phyloP scores from a whole-genome alignment of 2,888 invertebrate species.

The Lissocephala sabroskyi region DNA sequence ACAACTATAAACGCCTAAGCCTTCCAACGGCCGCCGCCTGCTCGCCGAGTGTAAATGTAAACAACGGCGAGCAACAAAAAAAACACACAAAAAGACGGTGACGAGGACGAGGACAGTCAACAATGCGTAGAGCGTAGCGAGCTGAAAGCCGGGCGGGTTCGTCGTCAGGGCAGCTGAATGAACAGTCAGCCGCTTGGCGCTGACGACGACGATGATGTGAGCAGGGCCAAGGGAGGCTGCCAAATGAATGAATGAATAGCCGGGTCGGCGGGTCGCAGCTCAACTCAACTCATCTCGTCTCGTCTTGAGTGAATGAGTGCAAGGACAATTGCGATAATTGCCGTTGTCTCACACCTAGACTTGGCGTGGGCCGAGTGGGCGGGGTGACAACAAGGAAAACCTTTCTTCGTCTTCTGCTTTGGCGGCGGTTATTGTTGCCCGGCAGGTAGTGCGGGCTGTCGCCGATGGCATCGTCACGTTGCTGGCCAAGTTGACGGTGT shows the following conservation, averaged over 20 bases:
- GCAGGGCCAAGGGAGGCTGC: neutral
- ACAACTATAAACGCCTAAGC: neutral
- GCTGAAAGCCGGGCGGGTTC: conserved; percentile 33
- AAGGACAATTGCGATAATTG: conserved; percentile 62
- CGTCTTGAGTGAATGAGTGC: conserved; percentile 33
- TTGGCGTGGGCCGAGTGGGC: neutral
- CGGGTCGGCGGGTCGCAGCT: conserved; percentile 27
- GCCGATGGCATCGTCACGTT: conserved; percentile 9
- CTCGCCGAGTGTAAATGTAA: conserved; percentile 64
- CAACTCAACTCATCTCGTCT: too few relatives aligned
- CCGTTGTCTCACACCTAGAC: conserved; percentile 60
- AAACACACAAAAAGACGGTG: conserved; percentile 16
- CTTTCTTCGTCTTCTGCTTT: too few relatives aligned
- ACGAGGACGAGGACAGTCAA: conserved; percentile 7
- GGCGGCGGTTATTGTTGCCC: conserved; percentile 34
- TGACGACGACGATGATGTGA: neutral
- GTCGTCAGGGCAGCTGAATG: conserved; percentile 7
- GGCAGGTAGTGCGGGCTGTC: conserved; percentile 8
- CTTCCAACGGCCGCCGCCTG: conserved; percentile 27
- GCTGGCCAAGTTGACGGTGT: conserved; percentile 17
- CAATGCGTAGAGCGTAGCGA: conserved; percentile 42
- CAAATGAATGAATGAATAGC: conserved; percentile 30
- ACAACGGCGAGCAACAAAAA: conserved; percentile 54
- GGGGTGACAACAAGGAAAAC: conserved; percentile 44
- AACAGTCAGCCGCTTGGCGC: conserved; percentile 1